phyloP scores from a whole-genome alignment of 1,140 invertebrate genomes.

The Hyphantria cunea region DNA sequence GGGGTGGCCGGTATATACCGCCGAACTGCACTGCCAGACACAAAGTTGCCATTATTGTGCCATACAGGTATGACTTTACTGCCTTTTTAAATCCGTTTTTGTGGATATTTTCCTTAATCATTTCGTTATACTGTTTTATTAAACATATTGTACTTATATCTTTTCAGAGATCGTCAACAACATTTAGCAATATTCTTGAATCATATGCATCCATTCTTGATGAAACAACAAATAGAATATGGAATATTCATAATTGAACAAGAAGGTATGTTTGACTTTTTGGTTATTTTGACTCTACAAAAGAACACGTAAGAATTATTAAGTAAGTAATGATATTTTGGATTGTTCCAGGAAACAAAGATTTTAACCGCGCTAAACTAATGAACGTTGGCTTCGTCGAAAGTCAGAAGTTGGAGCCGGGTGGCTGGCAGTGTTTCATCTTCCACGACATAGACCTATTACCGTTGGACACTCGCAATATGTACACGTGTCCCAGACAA shows the following conservation, averaged over 20 bases:
- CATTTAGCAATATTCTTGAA: constrained; percentile 93
- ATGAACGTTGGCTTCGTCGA: constrained; percentile 98
- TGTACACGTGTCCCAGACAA: constrained; percentile 94
- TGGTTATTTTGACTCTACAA: neutral
- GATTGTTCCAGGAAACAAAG: constrained; percentile 51
- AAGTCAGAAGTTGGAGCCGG: constrained; percentile 74
- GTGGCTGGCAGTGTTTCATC: constrained; percentile 94
- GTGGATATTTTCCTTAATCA: too few relatives aligned
- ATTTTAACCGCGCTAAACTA: constrained; percentile 95
- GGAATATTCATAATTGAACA: constrained; percentile 98
- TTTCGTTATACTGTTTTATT: too few relatives aligned
- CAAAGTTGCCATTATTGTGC: constrained; percentile 94
- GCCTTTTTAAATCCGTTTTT: too few relatives aligned
- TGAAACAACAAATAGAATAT: constrained; percentile 95
- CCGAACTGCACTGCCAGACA: constrained; percentile 88
- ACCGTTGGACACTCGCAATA: constrained; percentile 95
- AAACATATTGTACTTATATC: constrained; percentile 6
- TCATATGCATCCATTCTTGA: constrained; percentile 95
- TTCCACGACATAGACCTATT: constrained; percentile 98
- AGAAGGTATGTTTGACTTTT: constrained; percentile 79
- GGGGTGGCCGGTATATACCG: constrained; percentile 91
- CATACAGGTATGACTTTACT: constrained; percentile 83
- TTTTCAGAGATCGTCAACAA: constrained; percentile 87
- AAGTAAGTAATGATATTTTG: too few relatives aligned
- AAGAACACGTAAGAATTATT: neutral